Base-by-base conservation (phyloP, 2,888 invertebrate species). In the Epirrhoe alternata region DNA sequence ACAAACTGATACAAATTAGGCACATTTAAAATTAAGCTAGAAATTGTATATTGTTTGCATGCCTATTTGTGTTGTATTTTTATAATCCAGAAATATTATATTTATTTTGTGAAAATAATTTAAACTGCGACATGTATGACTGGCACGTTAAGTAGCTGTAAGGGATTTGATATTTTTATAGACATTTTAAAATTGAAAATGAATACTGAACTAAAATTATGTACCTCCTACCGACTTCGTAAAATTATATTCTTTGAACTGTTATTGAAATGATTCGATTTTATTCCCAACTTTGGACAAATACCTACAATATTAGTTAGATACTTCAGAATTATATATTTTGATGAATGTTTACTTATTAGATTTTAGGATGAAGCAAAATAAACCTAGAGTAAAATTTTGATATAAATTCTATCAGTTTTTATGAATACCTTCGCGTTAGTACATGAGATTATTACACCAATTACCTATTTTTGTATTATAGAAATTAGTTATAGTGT, bases 391-490 rank as follows among this genome's bases (percentile, higher is more conserved):
- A 12, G 30, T 50, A 33, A 62, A 16, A 52, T 45, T 47, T 57
- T 47, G 33, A 52, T 57, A 58, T 5, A 56, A 56, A 50, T 30
- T 5, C 5, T 55, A 4, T 35, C 38, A 33, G 17, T 35, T 10
- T 51, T 52, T 50, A 33, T 42, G n/a, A 38, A 51, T 60, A 24
- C 24, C 24, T 24, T 3, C 3, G 33, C 12, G 38, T 64, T 30
- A 16, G 12, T 53, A 52, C 70, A 77, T 74, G 80, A 73, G 74
- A 77, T 80, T 84, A 77, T 84, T 82, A 64, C 68, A 75, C 77
- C 76, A 77, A 75, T 71, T 78, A 50, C 45, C 50, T 68, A 84
- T 83, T 84, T 83, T 86, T 84, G 81, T 84, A 62, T 76, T 79
- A 80, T 77, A 77, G 70, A 73, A 69, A 72, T 66, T 77, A 78